Percentiles rank a stretch among this genome's conserved stretches.
phyloP scores from a whole-genome alignment of 2,888 invertebrate genomes.

The Stomorhina lunata region DNA sequence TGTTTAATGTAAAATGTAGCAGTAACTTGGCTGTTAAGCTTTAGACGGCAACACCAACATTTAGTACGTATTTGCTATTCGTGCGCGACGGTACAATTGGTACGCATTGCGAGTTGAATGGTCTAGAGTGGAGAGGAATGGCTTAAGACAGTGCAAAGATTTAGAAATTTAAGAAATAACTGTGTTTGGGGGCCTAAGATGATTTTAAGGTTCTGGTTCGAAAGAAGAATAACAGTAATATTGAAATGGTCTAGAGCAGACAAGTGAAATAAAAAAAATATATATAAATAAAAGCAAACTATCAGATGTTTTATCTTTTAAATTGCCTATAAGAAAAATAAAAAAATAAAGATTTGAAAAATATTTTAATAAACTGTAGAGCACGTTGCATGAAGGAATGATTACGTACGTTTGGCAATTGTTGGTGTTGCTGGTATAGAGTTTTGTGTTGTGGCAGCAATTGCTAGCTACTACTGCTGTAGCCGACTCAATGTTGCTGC shows the following conservation, averaged over 20 bases:
- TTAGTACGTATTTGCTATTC: conserved; percentile 65
- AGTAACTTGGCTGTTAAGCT: conserved; percentile 40
- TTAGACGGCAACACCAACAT: conserved; percentile 38
- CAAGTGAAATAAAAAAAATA: conserved; percentile 15
- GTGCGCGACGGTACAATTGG: conserved; percentile 64
- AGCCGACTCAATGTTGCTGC: conserved; percentile 24
- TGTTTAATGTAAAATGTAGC: conserved; percentile 1
- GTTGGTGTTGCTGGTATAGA: conserved; percentile 10
- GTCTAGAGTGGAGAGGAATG: background rate
- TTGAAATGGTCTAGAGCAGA: background rate
- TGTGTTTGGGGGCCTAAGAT: background rate
- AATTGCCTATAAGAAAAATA: background rate
- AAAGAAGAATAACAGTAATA: conserved; percentile 41
- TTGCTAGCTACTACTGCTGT: conserved; percentile 5
- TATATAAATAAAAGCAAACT: conserved; percentile 3
- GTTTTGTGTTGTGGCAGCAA: conserved; percentile 10
- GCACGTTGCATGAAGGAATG: background rate
- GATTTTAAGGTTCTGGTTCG: background rate
- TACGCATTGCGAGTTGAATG: conserved; percentile 44
- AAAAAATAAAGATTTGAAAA: background rate
- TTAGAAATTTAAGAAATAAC: too few relatives aligned
- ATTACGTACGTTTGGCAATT: background rate
- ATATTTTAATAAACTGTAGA: background rate
- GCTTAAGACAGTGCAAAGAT: background rate
- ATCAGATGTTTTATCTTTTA: conserved; percentile 18